Conservation (phyloP, 2,113 vertebrate genomes). For the Alethe diademata region DNA sequence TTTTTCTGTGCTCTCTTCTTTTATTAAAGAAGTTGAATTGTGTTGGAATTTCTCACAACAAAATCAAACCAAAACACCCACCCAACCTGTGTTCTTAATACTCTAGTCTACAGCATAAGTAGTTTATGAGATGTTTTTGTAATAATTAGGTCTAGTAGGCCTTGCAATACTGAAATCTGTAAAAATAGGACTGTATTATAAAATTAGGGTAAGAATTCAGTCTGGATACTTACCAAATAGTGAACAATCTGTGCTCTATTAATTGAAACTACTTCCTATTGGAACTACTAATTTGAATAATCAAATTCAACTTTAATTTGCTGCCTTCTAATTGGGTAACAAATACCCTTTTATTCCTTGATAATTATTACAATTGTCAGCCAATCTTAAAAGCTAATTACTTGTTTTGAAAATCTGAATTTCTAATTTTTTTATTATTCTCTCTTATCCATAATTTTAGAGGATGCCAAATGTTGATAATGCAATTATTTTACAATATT, state of each 20-base stretch:
- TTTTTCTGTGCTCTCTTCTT: neutral
- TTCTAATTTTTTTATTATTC: neutral
- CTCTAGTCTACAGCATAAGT: neutral
- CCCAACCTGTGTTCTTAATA: neutral
- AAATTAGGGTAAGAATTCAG: neutral
- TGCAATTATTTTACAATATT: neutral
- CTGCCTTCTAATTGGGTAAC: neutral
- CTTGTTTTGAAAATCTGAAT: neutral
- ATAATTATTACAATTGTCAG: neutral
- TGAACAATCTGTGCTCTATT: neutral
- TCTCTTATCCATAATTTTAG: neutral
- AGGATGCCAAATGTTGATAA: neutral
- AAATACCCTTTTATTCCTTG: neutral
- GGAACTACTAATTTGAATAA: neutral
- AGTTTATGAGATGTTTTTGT: neutral
- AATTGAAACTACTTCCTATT: neutral
- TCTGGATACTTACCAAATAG: neutral
- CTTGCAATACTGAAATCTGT: neutral
- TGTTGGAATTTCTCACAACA: neutral
- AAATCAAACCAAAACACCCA: neutral
- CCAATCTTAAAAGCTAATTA: neutral
- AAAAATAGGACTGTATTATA: neutral
- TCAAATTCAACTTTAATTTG: neutral
- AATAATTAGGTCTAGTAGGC: neutral
- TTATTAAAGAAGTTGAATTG: neutral